Evolutionary conservation across 2,888 invertebrate species (phyloP), one percentile per base, ranked within the genome.

Genomic region (Sinodicranocentrus sp.): DNA sequence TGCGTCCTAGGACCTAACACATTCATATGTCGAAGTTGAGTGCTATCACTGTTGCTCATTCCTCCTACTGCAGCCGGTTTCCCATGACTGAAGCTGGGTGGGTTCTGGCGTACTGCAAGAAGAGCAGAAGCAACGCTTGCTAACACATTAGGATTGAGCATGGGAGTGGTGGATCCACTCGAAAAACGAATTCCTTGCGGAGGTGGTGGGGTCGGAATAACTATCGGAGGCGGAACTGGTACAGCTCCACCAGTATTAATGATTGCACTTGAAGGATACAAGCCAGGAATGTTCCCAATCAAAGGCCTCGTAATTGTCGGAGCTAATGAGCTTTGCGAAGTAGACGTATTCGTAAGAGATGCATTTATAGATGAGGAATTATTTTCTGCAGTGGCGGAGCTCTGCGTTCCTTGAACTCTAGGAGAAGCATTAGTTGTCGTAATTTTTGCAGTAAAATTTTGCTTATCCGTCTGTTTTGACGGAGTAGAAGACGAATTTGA

Each of bases 111-210:
- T 0, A 80, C 80, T 1, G 80, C 80, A 0, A 80, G 67, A 2
- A 80, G 57, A 21, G 87, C 87, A 72, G 78, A 84, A 0, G 87
- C 87, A 26, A 88, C 87, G 61, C 86, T 87, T 21, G 86, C 87
- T 26, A 88, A 57, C 13, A 79, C 79, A 71, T 79, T 79, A 17
- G 79, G 52, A 63, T 79, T 79, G 63, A 79, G 79, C 79, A 79
- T 79, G 8, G 79, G 63, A 10, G 79, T 19, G n/a, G n/a, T n/a
- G 8, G 67, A n/a, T 3, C 52, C 43, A 13, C 43, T 28, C 25
- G 43, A 21, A 44, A 65, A 80, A 10, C 54, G n/a, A 19, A 67
- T 72, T 19, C 57, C 48, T 67, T 63, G 72, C 10, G 80, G 80
- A 15, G 80, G 80, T 15, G 80, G 82, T n/a, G 82, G 82, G 65